Evolutionary conservation across 2,797 vertebrate genomes (phyloP), one percentile per base, ranked within the genome.

Genomic region (Agapornis canus): DNA sequence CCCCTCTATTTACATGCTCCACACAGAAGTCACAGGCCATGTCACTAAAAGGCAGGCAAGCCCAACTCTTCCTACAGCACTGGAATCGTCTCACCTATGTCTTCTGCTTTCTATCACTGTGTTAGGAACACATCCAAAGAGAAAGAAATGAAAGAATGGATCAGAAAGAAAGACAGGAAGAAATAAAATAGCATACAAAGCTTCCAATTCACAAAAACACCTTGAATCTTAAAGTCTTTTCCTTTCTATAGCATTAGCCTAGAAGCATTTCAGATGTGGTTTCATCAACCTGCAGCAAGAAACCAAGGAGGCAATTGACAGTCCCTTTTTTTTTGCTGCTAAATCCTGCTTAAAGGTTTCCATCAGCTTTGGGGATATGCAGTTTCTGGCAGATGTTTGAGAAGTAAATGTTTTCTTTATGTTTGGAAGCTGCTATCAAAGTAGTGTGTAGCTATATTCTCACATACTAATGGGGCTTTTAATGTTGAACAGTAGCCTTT

Each of bases 301-400:
- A 93, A 81, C 18, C 21, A 70, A 77, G 52, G 85, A 0, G 26
- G 64, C 56, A 94, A 87, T 35, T 59, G 18, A 49, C 59, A 68
- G 35, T 35, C 27, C 3, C 7, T 26, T 82, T 57, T n/a, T 51
- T 64, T 52, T 56, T 19, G 2, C 75, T 87, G 81, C 42, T 85
- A 89, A 79, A 82, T 71, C 64, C 57, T 54, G n/a, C 31, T 61
- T n/a, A 25, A 89, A 70, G 91, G 47, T 31, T 70, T 68, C 76
- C 45, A 22, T 43, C 39, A 43, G 1, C 66, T 82, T 61, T 29
- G 31, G 64, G 64, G 64, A 65, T 48, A 26, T 9, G 39, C 37
- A 76, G 9, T 31, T 86, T 70, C 72, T 89, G 56, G 32, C 31
- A 89, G 61, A 86, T 63, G 68, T 35, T 59, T 71, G 40, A 86